These are phyloP conservation scores for Drosophila tanythrix DNA, from an alignment of 2,888 invertebrate species.

Conservation along the genomic window DNA sequence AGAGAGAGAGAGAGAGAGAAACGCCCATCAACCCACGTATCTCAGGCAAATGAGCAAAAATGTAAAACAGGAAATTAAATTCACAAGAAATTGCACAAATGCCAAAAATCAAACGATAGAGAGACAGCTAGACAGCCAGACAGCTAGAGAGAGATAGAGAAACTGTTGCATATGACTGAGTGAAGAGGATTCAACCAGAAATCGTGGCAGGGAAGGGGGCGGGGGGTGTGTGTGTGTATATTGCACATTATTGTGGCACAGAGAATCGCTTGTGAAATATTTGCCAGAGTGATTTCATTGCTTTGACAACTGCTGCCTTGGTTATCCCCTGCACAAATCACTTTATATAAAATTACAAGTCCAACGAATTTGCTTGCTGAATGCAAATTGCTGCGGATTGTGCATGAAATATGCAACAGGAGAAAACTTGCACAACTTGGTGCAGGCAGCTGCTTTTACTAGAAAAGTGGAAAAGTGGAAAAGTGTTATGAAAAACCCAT, in stretches of 20 bases:
- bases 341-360: neutral
- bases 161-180: conserved; percentile 50
- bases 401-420: conserved; percentile 3
- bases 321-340: conserved; percentile 8
- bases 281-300: conserved; percentile 1
- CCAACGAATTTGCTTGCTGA: neutral
- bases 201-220: too few species aligned
- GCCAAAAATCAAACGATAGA: conserved; percentile 18
- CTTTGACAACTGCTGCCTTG: conserved; percentile 6
- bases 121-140: neutral
- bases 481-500: too few species aligned
- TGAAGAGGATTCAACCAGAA: neutral
- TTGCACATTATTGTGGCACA: conserved; percentile 25
- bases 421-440: neutral
- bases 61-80: conserved; percentile 74
- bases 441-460: neutral
- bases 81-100: conserved; percentile 70
- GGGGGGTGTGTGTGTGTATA: conserved; percentile 1
- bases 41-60: conserved; percentile 46
- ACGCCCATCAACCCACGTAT: conserved; percentile 9
- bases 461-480: too few species aligned
- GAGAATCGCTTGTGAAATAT: conserved; percentile 3
- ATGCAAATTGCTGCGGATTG: conserved; percentile 1
- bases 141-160: neutral
- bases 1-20: neutral